phyloP scores from a whole-genome alignment of 2,797 vertebrate genomes.

The Macropodus opercularis region DNA sequence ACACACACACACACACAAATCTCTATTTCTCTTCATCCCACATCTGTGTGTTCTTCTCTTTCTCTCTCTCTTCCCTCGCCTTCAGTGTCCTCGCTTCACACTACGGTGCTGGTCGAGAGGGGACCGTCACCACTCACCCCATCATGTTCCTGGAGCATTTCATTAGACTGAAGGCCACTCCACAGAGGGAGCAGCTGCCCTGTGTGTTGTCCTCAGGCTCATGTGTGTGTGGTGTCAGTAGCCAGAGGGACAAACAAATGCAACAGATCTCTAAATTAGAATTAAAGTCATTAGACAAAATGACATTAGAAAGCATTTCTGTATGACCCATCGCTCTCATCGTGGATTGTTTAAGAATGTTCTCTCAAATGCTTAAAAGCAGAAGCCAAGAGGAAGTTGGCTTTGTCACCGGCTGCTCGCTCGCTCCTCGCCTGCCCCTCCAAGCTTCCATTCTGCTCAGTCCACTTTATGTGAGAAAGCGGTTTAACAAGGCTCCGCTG shows the following conservation, averaged over 20 bases:
- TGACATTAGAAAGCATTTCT: background rate
- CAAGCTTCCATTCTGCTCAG: constrained; percentile 5
- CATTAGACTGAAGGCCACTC: constrained; percentile 48
- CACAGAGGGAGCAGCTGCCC: constrained; percentile 22
- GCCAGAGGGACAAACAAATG: background rate
- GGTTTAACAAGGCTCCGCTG: constrained; percentile 37
- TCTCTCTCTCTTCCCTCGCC: constrained; percentile 16
- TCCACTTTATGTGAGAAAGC: constrained; percentile 23
- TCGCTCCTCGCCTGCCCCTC: background rate
- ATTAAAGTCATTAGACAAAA: background rate
- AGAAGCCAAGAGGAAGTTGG: constrained; percentile 8
- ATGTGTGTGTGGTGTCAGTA: background rate
- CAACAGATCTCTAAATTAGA: background rate
- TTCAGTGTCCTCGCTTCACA: constrained; percentile 39
- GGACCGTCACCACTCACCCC: constrained; percentile 35
- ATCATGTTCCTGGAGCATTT: constrained; percentile 54
- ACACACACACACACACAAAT: constrained; percentile 8
- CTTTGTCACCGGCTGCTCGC: background rate
- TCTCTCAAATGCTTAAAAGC: background rate
- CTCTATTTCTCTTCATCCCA: constrained; percentile 23
- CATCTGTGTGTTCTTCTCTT: constrained; percentile 14
- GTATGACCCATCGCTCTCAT: background rate
- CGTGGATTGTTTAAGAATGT: background rate
- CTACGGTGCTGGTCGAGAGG: constrained; percentile 14
- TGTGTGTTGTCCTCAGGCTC: constrained; percentile 9